These are phyloP conservation scores for Coleophora flavipennella DNA, from an alignment of 2,888 invertebrate species.

Conservation along the genomic window DNA sequence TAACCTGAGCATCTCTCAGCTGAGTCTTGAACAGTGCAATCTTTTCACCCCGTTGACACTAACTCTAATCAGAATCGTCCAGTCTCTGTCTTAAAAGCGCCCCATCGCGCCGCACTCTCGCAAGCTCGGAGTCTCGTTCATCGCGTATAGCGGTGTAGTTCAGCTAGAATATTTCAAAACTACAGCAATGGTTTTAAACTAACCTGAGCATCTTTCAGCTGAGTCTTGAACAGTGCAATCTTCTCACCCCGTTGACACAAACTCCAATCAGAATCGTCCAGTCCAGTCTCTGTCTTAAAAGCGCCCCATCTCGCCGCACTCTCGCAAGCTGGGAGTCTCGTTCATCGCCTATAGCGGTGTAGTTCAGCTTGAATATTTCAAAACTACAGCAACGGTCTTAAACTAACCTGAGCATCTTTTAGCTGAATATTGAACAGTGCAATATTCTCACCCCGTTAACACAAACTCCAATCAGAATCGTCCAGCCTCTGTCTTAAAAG, in stretches of 20 bases:
- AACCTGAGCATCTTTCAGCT: conserved; percentile 83
- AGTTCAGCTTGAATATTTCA: conserved; percentile 80
- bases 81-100: conserved; percentile 58
- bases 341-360: conserved; percentile 79
- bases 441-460: conserved; percentile 72
- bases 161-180: too few relatives aligned
- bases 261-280: conserved; percentile 87
- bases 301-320: conserved; percentile 75
- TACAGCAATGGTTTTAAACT: too few relatives aligned
- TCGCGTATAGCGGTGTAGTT: conserved; percentile 79
- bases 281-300: conserved; percentile 66
- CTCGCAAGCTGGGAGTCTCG: conserved; percentile 67
- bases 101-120: conserved; percentile 74
- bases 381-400: too few relatives aligned
- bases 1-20: background rate
- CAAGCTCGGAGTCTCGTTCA: conserved; percentile 69
- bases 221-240: conserved; percentile 82
- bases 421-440: conserved; percentile 83
- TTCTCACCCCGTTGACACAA: conserved; percentile 85
- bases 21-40: background rate
- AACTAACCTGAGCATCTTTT: conserved; percentile 78
- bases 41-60: too few relatives aligned
- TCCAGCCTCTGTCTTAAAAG: conserved; percentile 58
- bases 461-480: background rate
- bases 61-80: too few relatives aligned